Percentiles rank a stretch among this genome's conserved stretches.
phyloP scores from a whole-genome alignment of 2,113 vertebrate genomes.

The Daboia siamensis region DNA sequence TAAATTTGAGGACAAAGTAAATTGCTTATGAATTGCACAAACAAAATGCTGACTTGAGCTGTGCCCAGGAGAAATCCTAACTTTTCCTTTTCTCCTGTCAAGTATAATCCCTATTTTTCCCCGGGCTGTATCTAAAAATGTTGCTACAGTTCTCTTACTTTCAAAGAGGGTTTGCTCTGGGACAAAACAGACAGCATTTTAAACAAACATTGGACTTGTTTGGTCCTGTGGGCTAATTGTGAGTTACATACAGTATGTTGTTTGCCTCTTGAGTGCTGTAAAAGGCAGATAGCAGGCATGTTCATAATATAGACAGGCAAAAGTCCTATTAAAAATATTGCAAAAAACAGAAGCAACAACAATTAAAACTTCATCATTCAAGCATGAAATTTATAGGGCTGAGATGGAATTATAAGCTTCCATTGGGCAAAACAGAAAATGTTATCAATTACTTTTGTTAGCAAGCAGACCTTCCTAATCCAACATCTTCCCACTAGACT shows the following conservation, averaged over 20 bases:
- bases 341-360: fast-evolving
- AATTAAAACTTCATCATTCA: neutral
- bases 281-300: neutral
- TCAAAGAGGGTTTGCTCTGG: neutral
- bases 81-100: neutral
- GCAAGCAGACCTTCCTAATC: neutral
- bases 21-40: neutral
- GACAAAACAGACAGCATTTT: neutral
- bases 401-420: constrained; percentile 24
- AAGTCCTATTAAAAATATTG: constrained; percentile 12
- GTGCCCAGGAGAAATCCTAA: neutral
- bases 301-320: neutral
- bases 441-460: neutral
- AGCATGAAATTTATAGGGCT: neutral
- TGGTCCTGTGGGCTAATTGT: neutral
- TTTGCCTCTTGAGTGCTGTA: neutral
- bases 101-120: neutral
- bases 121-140: neutral
- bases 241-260: neutral
- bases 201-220: neutral
- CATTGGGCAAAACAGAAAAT: neutral
- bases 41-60: neutral
- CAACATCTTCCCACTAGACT: neutral
- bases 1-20: neutral
- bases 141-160: neutral